Evolutionary conservation across 2,797 vertebrate species (phyloP).

Genomic region (Leptoclinus maculatus): DNA sequence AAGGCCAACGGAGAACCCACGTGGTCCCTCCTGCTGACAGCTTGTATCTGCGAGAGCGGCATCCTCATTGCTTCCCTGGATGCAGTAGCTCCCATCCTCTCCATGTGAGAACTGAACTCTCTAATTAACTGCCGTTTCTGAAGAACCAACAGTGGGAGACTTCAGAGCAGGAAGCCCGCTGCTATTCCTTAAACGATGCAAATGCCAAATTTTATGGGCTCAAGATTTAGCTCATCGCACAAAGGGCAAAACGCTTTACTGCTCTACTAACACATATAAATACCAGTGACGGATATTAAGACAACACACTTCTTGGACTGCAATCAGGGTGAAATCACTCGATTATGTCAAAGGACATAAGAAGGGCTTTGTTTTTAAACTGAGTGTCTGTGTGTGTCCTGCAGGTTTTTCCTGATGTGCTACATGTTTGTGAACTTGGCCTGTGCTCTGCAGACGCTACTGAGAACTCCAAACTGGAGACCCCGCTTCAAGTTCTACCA

Average conservation of each 20-base stretch:
- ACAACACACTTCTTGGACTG: not conserved
- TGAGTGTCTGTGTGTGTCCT: constrained; percentile 31
- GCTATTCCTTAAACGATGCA: constrained; percentile 41
- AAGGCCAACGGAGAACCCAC: constrained; percentile 98
- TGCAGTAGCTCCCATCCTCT: constrained; percentile 96
- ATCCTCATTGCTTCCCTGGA: constrained; percentile 98
- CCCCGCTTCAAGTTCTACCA: constrained; percentile 98
- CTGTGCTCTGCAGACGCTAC: constrained; percentile 94
- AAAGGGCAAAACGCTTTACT: constrained; percentile 26
- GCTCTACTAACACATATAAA: constrained; percentile 20
- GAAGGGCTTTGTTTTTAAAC: constrained; percentile 7
- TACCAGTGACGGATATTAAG: constrained; percentile 29
- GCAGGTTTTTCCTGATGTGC: constrained; percentile 99
- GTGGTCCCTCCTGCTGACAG: constrained; percentile 95
- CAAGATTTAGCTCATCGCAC: constrained; percentile 37
- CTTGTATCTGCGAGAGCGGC: constrained; percentile 96
- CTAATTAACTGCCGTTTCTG: constrained; percentile 33
- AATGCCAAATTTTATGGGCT: constrained; percentile 52
- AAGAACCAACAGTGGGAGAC: constrained; percentile 33
- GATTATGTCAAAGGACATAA: not conserved
- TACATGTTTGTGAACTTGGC: constrained; percentile 99
- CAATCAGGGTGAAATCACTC: not conserved
- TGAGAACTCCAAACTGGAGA: constrained; percentile 97
- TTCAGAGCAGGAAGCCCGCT: constrained; percentile 45
- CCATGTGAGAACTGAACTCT: constrained; percentile 87